Evolutionary conservation across 2,113 vertebrate species (phyloP).

Genomic region (Corvus cornix): DNA sequence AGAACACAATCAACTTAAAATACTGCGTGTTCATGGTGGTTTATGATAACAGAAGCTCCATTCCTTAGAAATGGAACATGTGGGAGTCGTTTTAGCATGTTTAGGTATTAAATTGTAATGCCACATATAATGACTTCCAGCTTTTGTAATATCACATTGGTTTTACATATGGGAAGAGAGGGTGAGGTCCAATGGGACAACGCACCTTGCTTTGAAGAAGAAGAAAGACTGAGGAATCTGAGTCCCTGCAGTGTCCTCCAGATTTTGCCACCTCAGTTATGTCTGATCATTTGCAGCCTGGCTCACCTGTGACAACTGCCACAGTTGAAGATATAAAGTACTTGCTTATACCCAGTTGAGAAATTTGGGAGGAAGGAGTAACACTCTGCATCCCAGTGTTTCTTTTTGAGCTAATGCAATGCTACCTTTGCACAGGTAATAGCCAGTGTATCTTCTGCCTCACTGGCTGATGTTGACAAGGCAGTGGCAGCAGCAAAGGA

Average conservation of each 20-base stretch:
- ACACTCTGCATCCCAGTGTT: not conserved
- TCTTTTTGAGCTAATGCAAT: not conserved
- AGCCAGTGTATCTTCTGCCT: slow-evolving; percentile 79
- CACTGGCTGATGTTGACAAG: slow-evolving; percentile 79
- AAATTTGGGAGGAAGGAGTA: not conserved
- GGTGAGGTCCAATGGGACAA: not conserved
- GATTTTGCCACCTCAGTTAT: not conserved
- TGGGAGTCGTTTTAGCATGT: not conserved
- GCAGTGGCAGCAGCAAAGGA: slow-evolving; percentile 84
- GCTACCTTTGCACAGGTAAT: slow-evolving; percentile 69
- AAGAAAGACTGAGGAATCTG: not conserved
- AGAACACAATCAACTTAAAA: not conserved
- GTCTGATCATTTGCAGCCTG: not conserved
- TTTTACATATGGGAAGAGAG: not conserved
- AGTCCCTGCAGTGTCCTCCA: not conserved
- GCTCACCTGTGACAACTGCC: not conserved
- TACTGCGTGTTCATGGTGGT: not conserved
- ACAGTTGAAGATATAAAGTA: not conserved
- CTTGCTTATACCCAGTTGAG: not conserved
- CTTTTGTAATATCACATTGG: not conserved
- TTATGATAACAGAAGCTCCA: not conserved
- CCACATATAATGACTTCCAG: not conserved
- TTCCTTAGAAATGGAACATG: not conserved
- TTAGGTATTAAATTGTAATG: not conserved
- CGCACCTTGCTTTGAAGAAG: not conserved